Base-by-base conservation (phyloP, 2,113 vertebrate species). In the Pangasianodon gigas region DNA sequence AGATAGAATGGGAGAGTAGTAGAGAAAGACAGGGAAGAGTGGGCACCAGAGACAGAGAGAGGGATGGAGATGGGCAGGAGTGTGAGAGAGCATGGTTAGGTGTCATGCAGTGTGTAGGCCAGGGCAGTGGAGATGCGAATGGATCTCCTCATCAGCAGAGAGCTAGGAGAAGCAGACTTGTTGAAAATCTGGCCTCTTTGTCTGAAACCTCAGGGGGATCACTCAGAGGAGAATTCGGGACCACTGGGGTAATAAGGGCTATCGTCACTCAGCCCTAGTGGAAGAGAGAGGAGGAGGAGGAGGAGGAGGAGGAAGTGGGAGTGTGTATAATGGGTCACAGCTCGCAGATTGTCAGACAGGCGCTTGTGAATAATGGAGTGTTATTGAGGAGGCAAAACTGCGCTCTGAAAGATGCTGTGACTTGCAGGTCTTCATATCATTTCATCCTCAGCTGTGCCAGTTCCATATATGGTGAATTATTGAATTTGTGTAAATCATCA, bases 281-380 rank as follows among this genome's bases (percentile, higher is more conserved):
- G 80, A 88, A 51, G 74, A 62, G 75, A 74, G 29, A 26, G 41
- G 48, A 52, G 75, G 19, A 56, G 5, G 87, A 56, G 5, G 87
- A 75, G 37, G 80, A 52, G 85, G 48, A n/a, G 77, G 77, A 81
- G 87, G 56, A 48, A 21, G 74, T 21, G 84, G 11, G 84, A 81
- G 91, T 79, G 79, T 85, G 65, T 90, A 85, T 92, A 92, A 92
- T 90, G 90, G 91, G 85, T 79, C 80, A 80, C 86, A 85, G 91
- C 81, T 90, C 83, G 37, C 80, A 88, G 91, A 92, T 87, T 81
- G 90, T 89, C 88, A 89, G 60, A 89, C 89, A 88, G 83, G 84
- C 86, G 52, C 87, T 90, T 85, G 85, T 92, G 89, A 92, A 88
- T 92, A 89, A 92, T 92, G 90, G 87, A 88, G 87, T 89, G 91